Conservation (phyloP, 2,888 invertebrate genomes). For the Thymelicus lineola region DNA sequence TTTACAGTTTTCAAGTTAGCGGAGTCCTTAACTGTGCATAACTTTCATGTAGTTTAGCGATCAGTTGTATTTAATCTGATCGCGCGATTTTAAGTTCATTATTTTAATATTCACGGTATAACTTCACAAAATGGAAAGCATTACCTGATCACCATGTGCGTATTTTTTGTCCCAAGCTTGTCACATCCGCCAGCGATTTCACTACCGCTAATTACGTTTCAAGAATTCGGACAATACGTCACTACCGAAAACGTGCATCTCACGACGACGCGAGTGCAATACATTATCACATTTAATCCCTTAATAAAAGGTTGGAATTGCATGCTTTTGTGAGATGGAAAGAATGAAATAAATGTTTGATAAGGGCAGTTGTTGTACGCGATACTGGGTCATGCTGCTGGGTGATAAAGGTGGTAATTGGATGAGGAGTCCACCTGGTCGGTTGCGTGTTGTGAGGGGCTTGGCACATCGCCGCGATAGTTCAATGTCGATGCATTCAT, state of each 20-base stretch:
- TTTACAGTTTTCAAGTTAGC: too few relatives aligned
- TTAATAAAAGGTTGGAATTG: too few relatives aligned
- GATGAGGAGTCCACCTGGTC: neutral
- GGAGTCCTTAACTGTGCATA: too few relatives aligned
- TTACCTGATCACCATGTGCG: neutral
- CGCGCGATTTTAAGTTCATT: too few relatives aligned
- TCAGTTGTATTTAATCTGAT: too few relatives aligned
- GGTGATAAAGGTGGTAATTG: slow-evolving; percentile 8
- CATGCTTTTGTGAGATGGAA: neutral
- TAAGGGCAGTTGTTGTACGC: neutral
- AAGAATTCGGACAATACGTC: neutral
- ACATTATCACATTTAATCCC: too few relatives aligned
- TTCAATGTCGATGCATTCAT: slow-evolving; percentile 40
- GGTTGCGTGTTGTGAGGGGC: slow-evolving; percentile 17
- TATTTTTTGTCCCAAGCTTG: neutral
- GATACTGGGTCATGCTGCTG: neutral
- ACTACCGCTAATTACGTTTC: neutral
- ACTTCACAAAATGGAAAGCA: slow-evolving; percentile 1
- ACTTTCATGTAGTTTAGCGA: too few relatives aligned
- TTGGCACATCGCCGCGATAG: slow-evolving; percentile 34
- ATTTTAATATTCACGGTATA: neutral
- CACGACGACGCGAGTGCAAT: neutral
- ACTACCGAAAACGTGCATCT: neutral
- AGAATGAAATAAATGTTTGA: neutral
- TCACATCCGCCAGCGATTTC: slow-evolving; percentile 5